Base-by-base conservation (phyloP, 2,888 invertebrate genomes). In the Zootermopsis nevadensis region DNA sequence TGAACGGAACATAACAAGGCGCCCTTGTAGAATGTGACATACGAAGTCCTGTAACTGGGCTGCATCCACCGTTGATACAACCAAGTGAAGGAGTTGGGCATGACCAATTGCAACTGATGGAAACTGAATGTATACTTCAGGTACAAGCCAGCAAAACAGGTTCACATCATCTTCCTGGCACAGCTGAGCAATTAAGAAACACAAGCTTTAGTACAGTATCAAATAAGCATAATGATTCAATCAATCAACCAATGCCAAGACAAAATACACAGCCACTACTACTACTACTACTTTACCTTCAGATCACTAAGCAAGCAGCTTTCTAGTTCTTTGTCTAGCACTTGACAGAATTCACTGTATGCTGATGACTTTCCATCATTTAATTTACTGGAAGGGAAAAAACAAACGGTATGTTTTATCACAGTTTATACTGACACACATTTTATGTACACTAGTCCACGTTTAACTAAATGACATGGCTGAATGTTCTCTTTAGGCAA, bases 91-190 rank as follows among this genome's bases (percentile, higher is more conserved):
- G 85, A 99, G 91, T 88, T 97, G 95, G 84, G 95, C 93, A 89
- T 98, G 97, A 86, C 98, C 98, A 86, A 97, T 93, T 72, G 96
- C 95, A 87, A 95, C 94, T 86, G 94, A 94, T 88, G 96, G 95
- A 89, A 97, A 98, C 90, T 96, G 97, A 88, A 95, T 93, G 90
- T 97, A 99, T 85, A 98, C 93, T 89, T 98, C 98, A 80, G 98
- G 98, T 89, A 99, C 93, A 87, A 99, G 91, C 94, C 96, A 98
- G 88, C 97, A 95, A 89, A 98, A 94, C 89, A 98, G 92, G 88
- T 95, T 93, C 80, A 96, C 94, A 90, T 98, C 98, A 89, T 95
- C 95, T 89, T 97, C 95, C 89, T 98, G 97, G 89, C 98, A 96
- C 85, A 94, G 92, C 92, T 93, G 88, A 38, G 89, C 48, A 48